phyloP scores from a whole-genome alignment of 2,113 vertebrate species.

The Apteryx mantelli region DNA sequence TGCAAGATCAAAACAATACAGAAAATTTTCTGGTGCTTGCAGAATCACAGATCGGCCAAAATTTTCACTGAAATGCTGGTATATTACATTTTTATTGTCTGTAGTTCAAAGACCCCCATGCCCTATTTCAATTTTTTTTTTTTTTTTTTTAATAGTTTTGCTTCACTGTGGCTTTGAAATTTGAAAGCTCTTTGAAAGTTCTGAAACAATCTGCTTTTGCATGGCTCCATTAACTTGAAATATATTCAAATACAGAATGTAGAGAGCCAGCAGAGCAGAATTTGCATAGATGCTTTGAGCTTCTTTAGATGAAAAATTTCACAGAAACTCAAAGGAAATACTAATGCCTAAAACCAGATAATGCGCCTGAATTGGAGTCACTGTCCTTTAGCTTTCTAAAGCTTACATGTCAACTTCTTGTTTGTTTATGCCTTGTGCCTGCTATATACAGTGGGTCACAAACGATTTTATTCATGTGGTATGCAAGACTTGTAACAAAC shows the following conservation, averaged over 20 bases:
- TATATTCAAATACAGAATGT: not conserved
- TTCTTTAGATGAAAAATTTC: not conserved
- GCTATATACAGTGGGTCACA: not conserved
- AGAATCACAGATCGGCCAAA: not conserved
- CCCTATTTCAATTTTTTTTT: not conserved
- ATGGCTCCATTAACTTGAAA: conserved; percentile 13
- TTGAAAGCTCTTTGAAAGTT: conserved; percentile 23
- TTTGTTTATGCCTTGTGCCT: not conserved
- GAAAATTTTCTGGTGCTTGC: not conserved
- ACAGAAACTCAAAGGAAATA: conserved; percentile 1
- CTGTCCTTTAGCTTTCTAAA: not conserved
- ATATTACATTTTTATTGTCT: not conserved
- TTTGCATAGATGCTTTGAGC: not conserved
- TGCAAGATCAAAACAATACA: not conserved
- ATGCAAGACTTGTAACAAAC: not conserved
- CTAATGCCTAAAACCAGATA: not conserved
- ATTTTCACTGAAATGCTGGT: not conserved
- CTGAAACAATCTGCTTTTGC: not conserved
- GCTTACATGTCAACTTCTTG: not conserved
- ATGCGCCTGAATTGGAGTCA: not conserved
- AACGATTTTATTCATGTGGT: not conserved
- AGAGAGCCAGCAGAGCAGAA: not conserved
- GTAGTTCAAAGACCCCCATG: not conserved
- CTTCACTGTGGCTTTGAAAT: not conserved
- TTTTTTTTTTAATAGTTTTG: not conserved